Percentiles rank a stretch among this genome's conserved stretches.
Conservation (phyloP, 1,140 invertebrate genomes). For the Solen grandis region DNA sequence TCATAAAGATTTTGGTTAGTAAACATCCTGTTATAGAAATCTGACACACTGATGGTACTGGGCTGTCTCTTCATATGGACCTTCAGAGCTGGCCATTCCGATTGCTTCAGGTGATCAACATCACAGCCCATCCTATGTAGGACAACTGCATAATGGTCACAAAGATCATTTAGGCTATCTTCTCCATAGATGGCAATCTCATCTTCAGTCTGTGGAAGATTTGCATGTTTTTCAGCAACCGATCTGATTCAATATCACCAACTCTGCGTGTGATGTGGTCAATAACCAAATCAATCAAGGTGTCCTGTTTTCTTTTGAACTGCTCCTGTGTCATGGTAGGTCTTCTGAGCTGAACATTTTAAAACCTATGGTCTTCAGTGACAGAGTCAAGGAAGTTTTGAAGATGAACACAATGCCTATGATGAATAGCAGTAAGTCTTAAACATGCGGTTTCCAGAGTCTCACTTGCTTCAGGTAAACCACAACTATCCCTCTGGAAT, state of each 20-base stretch:
- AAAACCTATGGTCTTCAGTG: neutral
- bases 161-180: conserved; percentile 5
- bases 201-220: neutral
- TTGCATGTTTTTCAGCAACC: neutral
- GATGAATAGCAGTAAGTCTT: neutral
- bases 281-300: conserved; percentile 6
- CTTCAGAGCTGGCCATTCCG: neutral
- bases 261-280: conserved; percentile 16
- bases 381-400: conserved; percentile 19
- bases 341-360: conserved; percentile 6
- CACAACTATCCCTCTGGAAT: conserved; percentile 34
- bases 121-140: conserved; percentile 16
- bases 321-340: conserved; percentile 15
- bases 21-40: conserved; percentile 41
- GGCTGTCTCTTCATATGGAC: conserved; percentile 27
- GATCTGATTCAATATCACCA: conserved; percentile 31
- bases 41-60: neutral
- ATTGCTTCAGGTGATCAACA: neutral
- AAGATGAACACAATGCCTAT: neutral
- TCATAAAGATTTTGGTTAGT: conserved; percentile 34
- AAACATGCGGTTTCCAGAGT: conserved; percentile 28
- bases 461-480: conserved; percentile 3
- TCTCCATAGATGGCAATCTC: neutral
- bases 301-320: neutral
- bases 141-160: conserved; percentile 9